Evolutionary conservation across 2,113 vertebrate genomes (phyloP).

Genomic region (Lepus timidus): DNA sequence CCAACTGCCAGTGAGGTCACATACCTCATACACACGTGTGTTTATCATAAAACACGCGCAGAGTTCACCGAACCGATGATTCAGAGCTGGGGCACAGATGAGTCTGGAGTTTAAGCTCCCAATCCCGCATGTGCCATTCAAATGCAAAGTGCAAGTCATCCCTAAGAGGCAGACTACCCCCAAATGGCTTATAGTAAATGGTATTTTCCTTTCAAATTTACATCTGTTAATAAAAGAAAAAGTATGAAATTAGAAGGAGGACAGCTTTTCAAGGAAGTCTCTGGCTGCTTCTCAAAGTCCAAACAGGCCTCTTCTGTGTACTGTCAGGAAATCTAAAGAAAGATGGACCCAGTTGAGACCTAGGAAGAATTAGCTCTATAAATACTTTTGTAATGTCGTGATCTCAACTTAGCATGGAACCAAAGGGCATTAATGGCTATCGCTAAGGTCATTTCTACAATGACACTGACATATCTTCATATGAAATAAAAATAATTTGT

Average conservation of each 20-base stretch:
- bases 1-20: constrained; percentile 86
- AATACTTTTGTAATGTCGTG: constrained; percentile 74
- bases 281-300: constrained; percentile 73
- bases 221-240: constrained; percentile 75
- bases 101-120: constrained; percentile 59
- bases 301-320: constrained; percentile 54
- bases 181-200: constrained; percentile 70
- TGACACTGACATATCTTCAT: constrained; percentile 62
- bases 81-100: constrained; percentile 49
- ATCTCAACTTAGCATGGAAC: constrained; percentile 72
- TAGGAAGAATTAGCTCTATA: constrained; percentile 74
- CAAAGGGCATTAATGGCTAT: constrained; percentile 63
- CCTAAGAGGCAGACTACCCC: constrained; percentile 68
- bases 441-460: constrained; percentile 57
- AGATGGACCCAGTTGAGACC: constrained; percentile 52
- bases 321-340: constrained; percentile 71
- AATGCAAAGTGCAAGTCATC: constrained; percentile 67
- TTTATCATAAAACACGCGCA: constrained; percentile 62
- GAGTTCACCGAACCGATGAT: constrained; percentile 39
- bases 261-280: constrained; percentile 67
- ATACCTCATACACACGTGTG: constrained; percentile 78
- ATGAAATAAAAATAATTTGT: constrained; percentile 49
- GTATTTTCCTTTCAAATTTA: constrained; percentile 75
- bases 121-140: constrained; percentile 54
- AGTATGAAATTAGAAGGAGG: constrained; percentile 58